Percentiles rank a stretch among this genome's conserved stretches.
Conservation (phyloP, 2,888 invertebrate genomes). For the Kuschelorhynchus macadamiae region DNA sequence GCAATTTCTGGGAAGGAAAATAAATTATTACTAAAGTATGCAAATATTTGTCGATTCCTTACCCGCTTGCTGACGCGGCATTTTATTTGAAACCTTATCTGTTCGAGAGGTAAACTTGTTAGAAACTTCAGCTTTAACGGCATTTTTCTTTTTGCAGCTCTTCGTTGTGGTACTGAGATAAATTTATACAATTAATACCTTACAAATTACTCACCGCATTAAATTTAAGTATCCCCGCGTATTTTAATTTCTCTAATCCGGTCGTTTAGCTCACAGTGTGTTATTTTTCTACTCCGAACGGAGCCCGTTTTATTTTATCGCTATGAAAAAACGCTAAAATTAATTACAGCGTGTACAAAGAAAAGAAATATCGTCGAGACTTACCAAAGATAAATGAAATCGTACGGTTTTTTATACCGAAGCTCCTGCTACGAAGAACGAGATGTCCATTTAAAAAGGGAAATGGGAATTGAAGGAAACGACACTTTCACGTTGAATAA, state of each 20-base stretch:
- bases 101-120: conserved; percentile 23
- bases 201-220: conserved; percentile 39
- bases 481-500: conserved; percentile 23
- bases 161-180: conserved; percentile 28
- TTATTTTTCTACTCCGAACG: conserved; percentile 38
- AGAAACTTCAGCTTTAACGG: conserved; percentile 21
- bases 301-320: conserved; percentile 31
- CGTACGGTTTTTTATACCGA: conserved; percentile 21
- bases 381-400: conserved; percentile 37
- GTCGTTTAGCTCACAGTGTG: conserved; percentile 36
- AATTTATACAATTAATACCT: conserved; percentile 42
- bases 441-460: conserved; percentile 13
- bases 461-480: conserved; percentile 22
- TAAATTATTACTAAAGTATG: conserved; percentile 30
- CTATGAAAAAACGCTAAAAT: conserved; percentile 38
- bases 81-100: conserved; percentile 32
- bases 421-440: conserved; percentile 11
- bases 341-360: conserved; percentile 37
- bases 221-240: conserved; percentile 37
- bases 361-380: conserved; percentile 35
- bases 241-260: conserved; percentile 43
- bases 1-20: conserved; percentile 20
- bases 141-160: conserved; percentile 22
- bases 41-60: conserved; percentile 34
- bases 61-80: conserved; percentile 23